These are phyloP conservation scores for Dicentrarchus labrax DNA, from an alignment of 2,113 vertebrate genomes.

Conservation along the genomic window DNA sequence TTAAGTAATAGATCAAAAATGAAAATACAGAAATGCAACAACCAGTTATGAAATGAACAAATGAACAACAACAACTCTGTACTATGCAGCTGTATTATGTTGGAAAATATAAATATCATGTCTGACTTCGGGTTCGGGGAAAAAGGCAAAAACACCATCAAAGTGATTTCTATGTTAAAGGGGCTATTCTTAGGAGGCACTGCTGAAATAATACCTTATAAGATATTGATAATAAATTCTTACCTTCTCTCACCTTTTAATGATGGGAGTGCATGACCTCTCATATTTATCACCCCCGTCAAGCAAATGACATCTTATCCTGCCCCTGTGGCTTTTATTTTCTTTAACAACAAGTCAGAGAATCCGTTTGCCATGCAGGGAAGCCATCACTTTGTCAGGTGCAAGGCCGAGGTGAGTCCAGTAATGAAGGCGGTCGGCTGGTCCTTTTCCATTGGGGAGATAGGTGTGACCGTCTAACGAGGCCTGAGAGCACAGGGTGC, in stretches of 20 bases:
- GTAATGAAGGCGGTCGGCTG: conserved; percentile 80
- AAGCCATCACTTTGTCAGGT: conserved; percentile 80
- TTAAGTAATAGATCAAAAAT: neutral
- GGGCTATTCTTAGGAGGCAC: neutral
- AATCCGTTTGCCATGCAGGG: conserved; percentile 57
- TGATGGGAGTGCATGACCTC: conserved; percentile 59
- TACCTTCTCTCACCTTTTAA: conserved; percentile 77
- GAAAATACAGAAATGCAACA: neutral
- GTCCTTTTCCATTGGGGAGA: conserved; percentile 78
- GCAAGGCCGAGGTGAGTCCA: conserved; percentile 78
- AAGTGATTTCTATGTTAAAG: neutral
- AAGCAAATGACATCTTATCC: conserved; percentile 61
- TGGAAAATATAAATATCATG: neutral
- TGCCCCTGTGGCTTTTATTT: conserved; percentile 70
- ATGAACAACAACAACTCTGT: neutral
- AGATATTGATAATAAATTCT: conserved; percentile 60
- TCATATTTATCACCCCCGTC: conserved; percentile 69
- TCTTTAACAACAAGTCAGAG: conserved; percentile 73
- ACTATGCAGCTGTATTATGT: neutral
- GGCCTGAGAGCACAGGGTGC: conserved; percentile 78
- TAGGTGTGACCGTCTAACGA: conserved; percentile 89
- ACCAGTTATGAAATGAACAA: neutral
- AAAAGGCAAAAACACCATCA: neutral
- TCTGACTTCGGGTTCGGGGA: neutral
- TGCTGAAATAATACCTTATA: conserved; percentile 20